Evolutionary conservation across 2,888 invertebrate genomes (phyloP).

Genomic region (Mystacides longicornis): DNA sequence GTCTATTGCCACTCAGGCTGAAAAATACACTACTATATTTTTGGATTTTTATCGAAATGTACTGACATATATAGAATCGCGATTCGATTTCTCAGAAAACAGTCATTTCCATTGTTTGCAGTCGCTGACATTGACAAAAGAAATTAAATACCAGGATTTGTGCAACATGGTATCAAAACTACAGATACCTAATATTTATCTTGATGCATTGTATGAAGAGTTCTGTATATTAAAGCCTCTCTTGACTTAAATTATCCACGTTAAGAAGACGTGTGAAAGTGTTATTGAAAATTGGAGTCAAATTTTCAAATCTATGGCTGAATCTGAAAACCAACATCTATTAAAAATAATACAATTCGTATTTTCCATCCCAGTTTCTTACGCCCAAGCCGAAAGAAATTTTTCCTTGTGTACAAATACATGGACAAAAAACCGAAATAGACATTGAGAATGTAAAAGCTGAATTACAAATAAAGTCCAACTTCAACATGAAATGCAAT

Average conservation of each 20-base stretch:
- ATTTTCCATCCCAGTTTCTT: no score
- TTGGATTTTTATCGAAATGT: constrained; percentile 2
- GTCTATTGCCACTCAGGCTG: constrained; percentile 6
- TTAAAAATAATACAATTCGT: background rate
- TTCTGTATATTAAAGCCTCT: background rate
- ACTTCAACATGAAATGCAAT: background rate
- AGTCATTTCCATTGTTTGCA: background rate
- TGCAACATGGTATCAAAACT: background rate
- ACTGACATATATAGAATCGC: constrained; percentile 3
- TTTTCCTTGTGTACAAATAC: background rate
- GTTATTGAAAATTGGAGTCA: no score
- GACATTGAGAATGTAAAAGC: background rate
- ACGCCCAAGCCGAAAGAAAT: background rate
- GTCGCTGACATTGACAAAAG: background rate
- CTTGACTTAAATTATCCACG: background rate
- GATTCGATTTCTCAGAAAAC: background rate
- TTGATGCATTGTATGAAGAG: background rate
- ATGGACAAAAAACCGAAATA: background rate
- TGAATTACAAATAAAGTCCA: background rate
- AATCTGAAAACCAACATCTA: background rate
- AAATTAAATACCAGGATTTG: background rate
- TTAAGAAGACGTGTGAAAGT: no score
- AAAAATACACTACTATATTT: constrained; percentile 5
- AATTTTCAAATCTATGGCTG: background rate
- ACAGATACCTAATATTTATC: background rate